Conservation (phyloP, 2,888 invertebrate genomes). For the Bhutanitis thaidina region DNA sequence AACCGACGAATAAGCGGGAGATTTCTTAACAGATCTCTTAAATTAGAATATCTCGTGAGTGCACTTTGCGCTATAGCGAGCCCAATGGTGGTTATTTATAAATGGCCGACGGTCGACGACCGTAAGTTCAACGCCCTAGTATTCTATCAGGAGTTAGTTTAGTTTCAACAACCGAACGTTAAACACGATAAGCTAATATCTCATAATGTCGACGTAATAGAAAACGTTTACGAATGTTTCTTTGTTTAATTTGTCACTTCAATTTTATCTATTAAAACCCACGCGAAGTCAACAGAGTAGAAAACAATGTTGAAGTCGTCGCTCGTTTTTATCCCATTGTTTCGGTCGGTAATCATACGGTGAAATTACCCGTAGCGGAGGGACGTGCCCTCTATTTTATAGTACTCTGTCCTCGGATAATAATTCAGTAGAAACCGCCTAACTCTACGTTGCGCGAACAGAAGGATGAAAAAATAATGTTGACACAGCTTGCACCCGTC, state of each 20-base stretch:
- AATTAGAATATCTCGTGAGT: slow-evolving; percentile 34
- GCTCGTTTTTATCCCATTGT: slow-evolving; percentile 42
- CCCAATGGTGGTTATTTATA: slow-evolving; percentile 60
- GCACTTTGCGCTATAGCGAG: slow-evolving; percentile 45
- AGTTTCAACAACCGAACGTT: slow-evolving; percentile 36
- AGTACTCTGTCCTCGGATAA: not conserved
- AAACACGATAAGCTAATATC: slow-evolving; percentile 46
- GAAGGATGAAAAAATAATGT: slow-evolving; percentile 16
- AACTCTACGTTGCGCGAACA: not conserved
- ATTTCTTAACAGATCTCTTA: slow-evolving; percentile 42
- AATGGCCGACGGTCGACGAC: slow-evolving; percentile 42
- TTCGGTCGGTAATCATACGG: slow-evolving; percentile 41
- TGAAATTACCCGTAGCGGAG: slow-evolving; percentile 46
- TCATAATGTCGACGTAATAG: not conserved
- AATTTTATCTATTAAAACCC: slow-evolving; percentile 29
- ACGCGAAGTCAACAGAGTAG: slow-evolving; percentile 31
- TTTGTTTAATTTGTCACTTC: not conserved
- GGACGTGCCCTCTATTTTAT: slow-evolving; percentile 22
- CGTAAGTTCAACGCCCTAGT: slow-evolving; percentile 47
- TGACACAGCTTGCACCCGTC: slow-evolving; percentile 28
- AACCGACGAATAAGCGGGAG: not conserved
- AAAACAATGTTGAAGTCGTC: slow-evolving; percentile 35
- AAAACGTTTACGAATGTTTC: not conserved
- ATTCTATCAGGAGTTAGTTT: slow-evolving; percentile 45
- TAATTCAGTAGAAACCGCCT: no score